These are phyloP conservation scores for Lamellibrachia satsuma DNA, from an alignment of 2,888 invertebrate genomes.

Conservation along the genomic window DNA sequence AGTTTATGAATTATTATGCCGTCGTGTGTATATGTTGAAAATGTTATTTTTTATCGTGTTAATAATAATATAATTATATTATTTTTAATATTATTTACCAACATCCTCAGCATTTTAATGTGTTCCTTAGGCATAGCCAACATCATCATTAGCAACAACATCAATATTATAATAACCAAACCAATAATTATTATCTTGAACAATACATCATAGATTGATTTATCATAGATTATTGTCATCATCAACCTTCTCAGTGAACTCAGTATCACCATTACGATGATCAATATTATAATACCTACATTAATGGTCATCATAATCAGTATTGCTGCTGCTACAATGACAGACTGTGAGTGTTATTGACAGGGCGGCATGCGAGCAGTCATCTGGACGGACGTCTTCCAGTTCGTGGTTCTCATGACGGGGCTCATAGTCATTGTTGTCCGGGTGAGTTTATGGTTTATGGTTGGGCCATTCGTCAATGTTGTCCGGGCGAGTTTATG, in stretches of 20 bases:
- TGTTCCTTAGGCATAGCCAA: too few species aligned
- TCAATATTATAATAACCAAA: too few species aligned
- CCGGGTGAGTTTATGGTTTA: neutral
- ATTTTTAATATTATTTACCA: too few species aligned
- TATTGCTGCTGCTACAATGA: neutral
- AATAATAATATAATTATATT: too few species aligned
- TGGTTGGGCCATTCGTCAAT: neutral
- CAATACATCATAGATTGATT: too few species aligned
- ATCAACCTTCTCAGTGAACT: neutral
- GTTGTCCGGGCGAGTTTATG: neutral
- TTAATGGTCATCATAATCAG: neutral
- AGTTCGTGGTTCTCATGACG: neutral
- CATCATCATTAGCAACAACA: too few species aligned
- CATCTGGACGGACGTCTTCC: slow-evolving; percentile 3
- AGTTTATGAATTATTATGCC: neutral
- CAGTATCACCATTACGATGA: neutral
- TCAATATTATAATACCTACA: neutral
- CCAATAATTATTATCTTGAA: too few species aligned
- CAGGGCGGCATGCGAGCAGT: slow-evolving; percentile 17
- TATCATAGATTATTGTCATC: neutral
- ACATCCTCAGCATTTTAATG: too few species aligned
- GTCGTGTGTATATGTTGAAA: too few species aligned
- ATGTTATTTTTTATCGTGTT: too few species aligned
- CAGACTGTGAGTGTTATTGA: neutral
- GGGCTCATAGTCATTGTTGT: neutral